Percentiles rank a stretch among this genome's conserved stretches.
Evolutionary conservation across 2,797 vertebrate species (phyloP).

Genomic region (Sebastes itinus): DNA sequence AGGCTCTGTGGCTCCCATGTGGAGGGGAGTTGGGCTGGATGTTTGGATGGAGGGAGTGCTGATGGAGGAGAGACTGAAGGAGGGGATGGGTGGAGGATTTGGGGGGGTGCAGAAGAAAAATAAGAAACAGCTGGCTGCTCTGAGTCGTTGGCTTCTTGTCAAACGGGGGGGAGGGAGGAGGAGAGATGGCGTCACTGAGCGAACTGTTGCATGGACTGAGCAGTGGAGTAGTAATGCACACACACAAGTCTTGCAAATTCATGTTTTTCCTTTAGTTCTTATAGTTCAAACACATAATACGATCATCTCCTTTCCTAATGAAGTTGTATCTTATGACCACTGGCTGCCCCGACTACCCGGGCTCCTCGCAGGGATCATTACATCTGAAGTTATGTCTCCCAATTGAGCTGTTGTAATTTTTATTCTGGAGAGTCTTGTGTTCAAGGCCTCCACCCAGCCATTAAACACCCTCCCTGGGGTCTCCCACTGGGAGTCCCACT

Average conservation of each 20-base stretch:
- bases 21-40: conserved; percentile 16
- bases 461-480: conserved; percentile 33
- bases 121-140: conserved; percentile 64
- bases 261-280: neutral
- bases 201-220: neutral
- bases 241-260: neutral
- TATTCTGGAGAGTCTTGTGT: conserved; percentile 9
- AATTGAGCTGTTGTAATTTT: conserved; percentile 20
- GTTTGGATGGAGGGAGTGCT: conserved; percentile 36
- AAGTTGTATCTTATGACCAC: neutral
- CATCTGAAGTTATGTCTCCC: conserved; percentile 28
- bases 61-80: conserved; percentile 41
- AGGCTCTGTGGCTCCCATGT: conserved; percentile 19
- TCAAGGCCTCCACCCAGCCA: conserved; percentile 33
- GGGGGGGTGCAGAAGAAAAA: conserved; percentile 36
- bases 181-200: conserved; percentile 30
- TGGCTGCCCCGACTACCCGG: neutral
- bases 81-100: neutral
- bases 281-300: neutral
- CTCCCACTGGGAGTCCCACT: conserved; percentile 7
- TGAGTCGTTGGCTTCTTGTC: conserved; percentile 27
- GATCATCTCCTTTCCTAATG: neutral
- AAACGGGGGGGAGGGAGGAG: conserved; percentile 3
- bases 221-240: neutral
- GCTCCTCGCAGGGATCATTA: neutral